A percentile compares a stretch with the other conserved stretches of the same genome.
phyloP scores from a whole-genome alignment of 1,140 invertebrate genomes.

The Parapsyche elsis region DNA sequence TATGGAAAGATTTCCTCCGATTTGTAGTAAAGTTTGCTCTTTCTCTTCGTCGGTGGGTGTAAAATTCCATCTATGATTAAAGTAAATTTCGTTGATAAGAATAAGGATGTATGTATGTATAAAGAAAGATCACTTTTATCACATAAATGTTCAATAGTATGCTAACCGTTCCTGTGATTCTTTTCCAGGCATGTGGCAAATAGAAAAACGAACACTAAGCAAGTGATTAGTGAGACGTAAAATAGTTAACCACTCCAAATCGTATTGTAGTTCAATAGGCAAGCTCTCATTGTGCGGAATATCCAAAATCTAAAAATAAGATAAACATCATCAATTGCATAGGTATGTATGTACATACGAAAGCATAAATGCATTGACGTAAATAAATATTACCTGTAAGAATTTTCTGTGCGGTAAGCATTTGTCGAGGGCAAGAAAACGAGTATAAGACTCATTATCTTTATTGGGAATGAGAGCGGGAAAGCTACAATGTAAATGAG shows the following conservation, averaged over 20 bases:
- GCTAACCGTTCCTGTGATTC: constrained; percentile 73
- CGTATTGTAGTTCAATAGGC: constrained; percentile 78
- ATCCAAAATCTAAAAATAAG: constrained; percentile 60
- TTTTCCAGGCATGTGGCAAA: constrained; percentile 84
- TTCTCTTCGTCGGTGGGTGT: constrained; percentile 82
- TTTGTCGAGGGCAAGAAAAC: constrained; percentile 96
- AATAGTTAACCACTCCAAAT: constrained; percentile 94
- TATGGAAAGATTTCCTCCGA: constrained; percentile 73
- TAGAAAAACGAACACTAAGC: constrained; percentile 75
- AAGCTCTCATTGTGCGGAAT: constrained; percentile 68
- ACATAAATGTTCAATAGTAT: too few species aligned
- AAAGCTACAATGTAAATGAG: constrained; percentile 97
- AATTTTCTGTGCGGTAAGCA: constrained; percentile 90
- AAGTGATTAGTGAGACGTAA: constrained; percentile 91
- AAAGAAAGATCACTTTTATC: too few species aligned
- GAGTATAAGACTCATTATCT: constrained; percentile 72
- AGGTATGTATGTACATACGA: too few species aligned
- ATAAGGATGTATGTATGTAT: too few species aligned
- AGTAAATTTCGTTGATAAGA: background rate
- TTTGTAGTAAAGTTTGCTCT: constrained; percentile 71
- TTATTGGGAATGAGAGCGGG: constrained; percentile 84
- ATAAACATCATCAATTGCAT: background rate
- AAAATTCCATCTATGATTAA: constrained; percentile 74
- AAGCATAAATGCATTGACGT: too few species aligned
- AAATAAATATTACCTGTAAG: constrained; percentile 70